Conservation (phyloP, 2,797 vertebrate species). For the Leuciscus waleckii region DNA sequence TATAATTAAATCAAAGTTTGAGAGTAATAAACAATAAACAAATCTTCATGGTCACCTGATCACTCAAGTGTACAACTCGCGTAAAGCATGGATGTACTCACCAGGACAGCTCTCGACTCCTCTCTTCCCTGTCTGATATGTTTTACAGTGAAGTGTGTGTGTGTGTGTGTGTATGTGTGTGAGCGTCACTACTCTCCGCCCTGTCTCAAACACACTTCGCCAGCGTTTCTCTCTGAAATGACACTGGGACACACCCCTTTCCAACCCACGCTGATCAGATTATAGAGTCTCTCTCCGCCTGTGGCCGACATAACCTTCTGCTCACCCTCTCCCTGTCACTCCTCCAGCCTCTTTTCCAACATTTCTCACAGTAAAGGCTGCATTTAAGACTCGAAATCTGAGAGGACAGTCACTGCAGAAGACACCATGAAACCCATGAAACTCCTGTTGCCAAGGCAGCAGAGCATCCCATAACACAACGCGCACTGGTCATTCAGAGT, state of each 20-base stretch:
- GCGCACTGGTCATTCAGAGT: not conserved
- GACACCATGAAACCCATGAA: not conserved
- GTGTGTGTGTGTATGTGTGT: conserved; percentile 51
- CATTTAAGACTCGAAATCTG: not conserved
- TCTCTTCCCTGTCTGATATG: conserved; percentile 19
- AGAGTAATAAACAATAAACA: not conserved
- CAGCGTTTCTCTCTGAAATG: conserved; percentile 40
- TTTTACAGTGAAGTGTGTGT: conserved; percentile 28
- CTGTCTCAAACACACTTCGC: conserved; percentile 41
- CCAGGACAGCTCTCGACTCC: conserved; percentile 20
- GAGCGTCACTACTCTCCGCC: conserved; percentile 50
- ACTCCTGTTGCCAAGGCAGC: conserved; percentile 39
- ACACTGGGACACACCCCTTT: conserved; percentile 73
- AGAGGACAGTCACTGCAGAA: conserved; percentile 1
- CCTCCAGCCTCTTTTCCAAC: conserved; percentile 53
- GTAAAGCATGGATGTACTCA: conserved; percentile 21
- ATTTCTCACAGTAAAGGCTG: conserved; percentile 4
- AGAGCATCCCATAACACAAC: conserved; percentile 23
- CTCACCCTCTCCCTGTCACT: conserved; percentile 30
- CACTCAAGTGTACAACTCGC: not conserved
- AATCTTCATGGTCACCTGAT: not conserved
- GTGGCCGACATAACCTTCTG: conserved; percentile 67
- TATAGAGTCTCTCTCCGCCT: conserved; percentile 70
- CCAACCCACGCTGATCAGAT: conserved; percentile 74
- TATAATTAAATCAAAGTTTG: not conserved